Evolutionary conservation across 2,797 vertebrate genomes (phyloP).

Genomic region (Aplochiton taeniatus): DNA sequence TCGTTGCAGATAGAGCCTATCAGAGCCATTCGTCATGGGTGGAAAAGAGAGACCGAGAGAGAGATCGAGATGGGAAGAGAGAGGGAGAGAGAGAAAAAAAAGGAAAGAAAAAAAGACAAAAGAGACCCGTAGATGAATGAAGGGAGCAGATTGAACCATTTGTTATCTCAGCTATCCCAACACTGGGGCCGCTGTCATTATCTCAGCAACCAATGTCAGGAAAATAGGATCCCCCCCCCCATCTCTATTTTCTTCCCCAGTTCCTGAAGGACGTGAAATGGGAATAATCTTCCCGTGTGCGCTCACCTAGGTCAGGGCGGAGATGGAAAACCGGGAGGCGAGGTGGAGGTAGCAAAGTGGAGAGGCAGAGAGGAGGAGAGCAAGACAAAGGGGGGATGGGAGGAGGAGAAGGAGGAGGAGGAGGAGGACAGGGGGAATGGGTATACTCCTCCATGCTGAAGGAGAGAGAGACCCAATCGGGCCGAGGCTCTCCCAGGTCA

Average conservation of each 20-base stretch:
- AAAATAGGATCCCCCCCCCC: constrained; percentile 55
- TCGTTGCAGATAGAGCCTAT: no score
- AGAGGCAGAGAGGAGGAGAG: constrained; percentile 1
- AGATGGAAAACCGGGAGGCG: neutral
- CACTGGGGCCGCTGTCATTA: constrained; percentile 59
- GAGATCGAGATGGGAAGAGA: neutral
- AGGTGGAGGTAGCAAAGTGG: no score
- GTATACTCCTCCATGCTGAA: constrained; percentile 51
- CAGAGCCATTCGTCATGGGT: no score
- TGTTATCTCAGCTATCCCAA: constrained; percentile 68
- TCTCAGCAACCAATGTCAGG: constrained; percentile 56
- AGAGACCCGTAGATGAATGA: constrained; percentile 47
- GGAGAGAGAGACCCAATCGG: constrained; percentile 55
- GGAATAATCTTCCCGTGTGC: constrained; percentile 40
- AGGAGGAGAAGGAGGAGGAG: constrained; percentile 13
- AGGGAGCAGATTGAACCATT: constrained; percentile 67
- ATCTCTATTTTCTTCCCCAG: constrained; percentile 13
- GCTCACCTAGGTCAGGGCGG: constrained; percentile 42
- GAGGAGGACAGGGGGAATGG: constrained; percentile 37
- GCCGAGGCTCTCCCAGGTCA: constrained; percentile 53
- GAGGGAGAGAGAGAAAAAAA: constrained; percentile 1
- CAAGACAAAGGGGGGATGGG: neutral
- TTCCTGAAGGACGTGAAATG: constrained; percentile 21
- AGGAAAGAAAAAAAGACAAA: neutral
- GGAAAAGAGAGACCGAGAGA: neutral